Evolutionary conservation across 1,140 invertebrate genomes (phyloP).

Genomic region (Brachionus sp.): DNA sequence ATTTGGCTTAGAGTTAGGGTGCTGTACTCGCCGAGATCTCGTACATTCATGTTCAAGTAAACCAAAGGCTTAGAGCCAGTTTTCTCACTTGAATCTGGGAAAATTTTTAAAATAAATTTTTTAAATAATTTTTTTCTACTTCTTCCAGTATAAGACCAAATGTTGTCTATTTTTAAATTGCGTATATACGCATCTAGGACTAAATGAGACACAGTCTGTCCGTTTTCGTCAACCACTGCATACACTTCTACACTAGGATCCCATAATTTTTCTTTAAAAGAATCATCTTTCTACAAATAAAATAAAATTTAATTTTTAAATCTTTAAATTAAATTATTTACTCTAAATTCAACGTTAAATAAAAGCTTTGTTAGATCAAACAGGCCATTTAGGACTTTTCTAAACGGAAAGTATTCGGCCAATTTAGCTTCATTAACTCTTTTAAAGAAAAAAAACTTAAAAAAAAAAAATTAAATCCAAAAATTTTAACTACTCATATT

Average conservation of each 20-base stretch:
- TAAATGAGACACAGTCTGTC: neutral
- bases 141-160: constrained; percentile 40
- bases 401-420: constrained; percentile 76
- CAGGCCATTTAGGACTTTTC: constrained; percentile 71
- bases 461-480: neutral
- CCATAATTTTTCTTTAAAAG: neutral
- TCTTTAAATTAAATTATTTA: constrained; percentile 46
- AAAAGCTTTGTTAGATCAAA: constrained; percentile 71
- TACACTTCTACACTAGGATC: constrained; percentile 4
- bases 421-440: constrained; percentile 70
- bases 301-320: neutral
- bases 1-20: constrained; percentile 5
- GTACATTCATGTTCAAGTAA: constrained; percentile 40
- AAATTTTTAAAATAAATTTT: neutral
- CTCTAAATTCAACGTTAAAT: constrained; percentile 76
- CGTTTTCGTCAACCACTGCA: constrained; percentile 4
- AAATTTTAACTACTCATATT: neutral
- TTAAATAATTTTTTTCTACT: neutral
- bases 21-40: neutral
- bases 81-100: neutral
- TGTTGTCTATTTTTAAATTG: constrained; percentile 18
- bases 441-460: constrained; percentile 46
- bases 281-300: neutral
- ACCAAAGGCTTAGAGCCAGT: neutral
- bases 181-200: constrained; percentile 17